These are phyloP conservation scores for Eupithecia vulgata DNA, from an alignment of 2,888 invertebrate genomes.

Conservation along the genomic window DNA sequence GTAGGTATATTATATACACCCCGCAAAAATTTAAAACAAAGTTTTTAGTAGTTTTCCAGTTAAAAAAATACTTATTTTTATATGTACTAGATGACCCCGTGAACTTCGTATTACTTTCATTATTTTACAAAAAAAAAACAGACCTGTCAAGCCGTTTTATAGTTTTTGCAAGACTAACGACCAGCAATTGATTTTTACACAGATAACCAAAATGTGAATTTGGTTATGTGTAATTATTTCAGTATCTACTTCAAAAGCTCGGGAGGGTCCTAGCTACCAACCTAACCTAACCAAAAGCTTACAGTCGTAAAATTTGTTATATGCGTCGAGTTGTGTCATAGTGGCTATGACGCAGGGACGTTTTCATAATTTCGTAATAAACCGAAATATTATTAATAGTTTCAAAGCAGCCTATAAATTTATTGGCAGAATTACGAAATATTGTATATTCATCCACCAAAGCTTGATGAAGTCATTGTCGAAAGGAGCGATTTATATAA, in stretches of 20 bases:
- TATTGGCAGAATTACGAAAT: slow-evolving; percentile 31
- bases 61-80: too few relatives aligned
- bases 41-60: too few relatives aligned
- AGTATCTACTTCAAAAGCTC: neutral
- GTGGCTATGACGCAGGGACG: slow-evolving; percentile 18
- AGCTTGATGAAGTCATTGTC: slow-evolving; percentile 34
- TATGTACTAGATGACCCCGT: neutral
- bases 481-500: slow-evolving; percentile 29
- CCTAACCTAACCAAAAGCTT: neutral
- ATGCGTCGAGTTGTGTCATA: slow-evolving; percentile 23
- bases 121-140: too few relatives aligned
- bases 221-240: too few relatives aligned
- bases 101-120: neutral
- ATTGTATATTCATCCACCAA: slow-evolving; percentile 1
- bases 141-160: too few relatives aligned
- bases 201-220: too few relatives aligned
- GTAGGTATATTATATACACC: too few relatives aligned
- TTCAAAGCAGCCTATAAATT: slow-evolving; percentile 22
- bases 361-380: slow-evolving; percentile 29
- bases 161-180: neutral
- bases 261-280: neutral
- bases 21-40: too few relatives aligned
- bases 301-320: slow-evolving; percentile 1
- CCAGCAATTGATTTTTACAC: neutral
- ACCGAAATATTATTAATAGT: slow-evolving; percentile 20